Percentiles rank a stretch among this genome's conserved stretches.
Conservation (phyloP, 2,113 vertebrate genomes). For the Morphnarchus princeps region DNA sequence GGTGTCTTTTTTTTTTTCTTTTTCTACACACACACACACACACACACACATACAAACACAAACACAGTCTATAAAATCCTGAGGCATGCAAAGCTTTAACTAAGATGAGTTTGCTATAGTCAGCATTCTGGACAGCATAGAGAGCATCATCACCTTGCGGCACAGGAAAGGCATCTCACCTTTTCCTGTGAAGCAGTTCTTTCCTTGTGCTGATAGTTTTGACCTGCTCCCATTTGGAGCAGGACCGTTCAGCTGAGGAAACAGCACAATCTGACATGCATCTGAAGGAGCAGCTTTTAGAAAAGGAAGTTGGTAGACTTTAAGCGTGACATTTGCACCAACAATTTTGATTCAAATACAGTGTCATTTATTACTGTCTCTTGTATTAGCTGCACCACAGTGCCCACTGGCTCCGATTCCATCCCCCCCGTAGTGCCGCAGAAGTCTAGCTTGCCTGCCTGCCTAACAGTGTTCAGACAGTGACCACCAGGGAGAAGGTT, state of each 20-base stretch:
- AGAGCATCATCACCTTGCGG: accelerated
- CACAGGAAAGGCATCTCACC: accelerated
- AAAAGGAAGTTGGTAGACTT: neutral
- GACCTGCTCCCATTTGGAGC: neutral
- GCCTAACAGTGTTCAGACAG: constrained; percentile 5
- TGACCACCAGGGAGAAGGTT: constrained; percentile 81
- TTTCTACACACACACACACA: neutral
- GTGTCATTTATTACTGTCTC: constrained; percentile 8
- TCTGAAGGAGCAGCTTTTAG: neutral
- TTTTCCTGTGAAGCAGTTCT: accelerated
- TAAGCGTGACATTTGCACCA: neutral
- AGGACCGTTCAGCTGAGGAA: neutral
- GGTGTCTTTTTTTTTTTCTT: neutral
- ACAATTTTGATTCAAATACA: neutral
- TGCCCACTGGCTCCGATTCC: neutral
- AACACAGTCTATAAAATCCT: accelerated
- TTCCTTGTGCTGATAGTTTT: accelerated
- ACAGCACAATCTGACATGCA: accelerated
- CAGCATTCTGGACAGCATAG: accelerated
- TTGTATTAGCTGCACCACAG: neutral
- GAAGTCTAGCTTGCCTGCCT: constrained; percentile 6
- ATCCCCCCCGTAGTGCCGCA: neutral
- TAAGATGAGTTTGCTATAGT: accelerated
- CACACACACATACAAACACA: too few species aligned
- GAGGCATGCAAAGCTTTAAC: neutral